Conservation (phyloP, 1,140 invertebrate genomes). For the Zaprionus tsacasi region DNA sequence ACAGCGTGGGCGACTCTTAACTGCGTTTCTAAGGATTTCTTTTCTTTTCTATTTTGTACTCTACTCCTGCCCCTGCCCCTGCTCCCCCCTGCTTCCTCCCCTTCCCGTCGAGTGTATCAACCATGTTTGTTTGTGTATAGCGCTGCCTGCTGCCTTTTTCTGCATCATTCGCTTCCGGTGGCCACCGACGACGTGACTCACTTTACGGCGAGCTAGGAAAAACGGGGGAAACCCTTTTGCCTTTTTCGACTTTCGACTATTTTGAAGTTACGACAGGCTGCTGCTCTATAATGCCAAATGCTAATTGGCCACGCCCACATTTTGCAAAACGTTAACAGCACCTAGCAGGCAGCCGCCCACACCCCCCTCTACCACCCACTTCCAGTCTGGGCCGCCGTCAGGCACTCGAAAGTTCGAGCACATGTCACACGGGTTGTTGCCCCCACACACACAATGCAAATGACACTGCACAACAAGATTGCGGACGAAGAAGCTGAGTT, state of each 20-base stretch:
- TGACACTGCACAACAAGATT: constrained; percentile 29
- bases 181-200: constrained; percentile 69
- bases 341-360: not conserved
- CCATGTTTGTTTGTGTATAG: constrained; percentile 18
- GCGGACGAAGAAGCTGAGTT: not conserved
- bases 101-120: constrained; percentile 11
- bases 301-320: constrained; percentile 69
- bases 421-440: constrained; percentile 76
- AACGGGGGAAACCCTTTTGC: constrained; percentile 44
- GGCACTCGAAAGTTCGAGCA: constrained; percentile 73
- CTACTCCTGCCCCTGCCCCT: not conserved
- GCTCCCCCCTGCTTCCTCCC: not conserved
- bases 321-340: constrained; percentile 14
- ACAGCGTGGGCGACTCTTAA: constrained; percentile 44
- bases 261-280: constrained; percentile 18
- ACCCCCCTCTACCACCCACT: no score
- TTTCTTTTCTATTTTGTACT: constrained; percentile 50
- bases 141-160: constrained; percentile 56
- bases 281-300: constrained; percentile 49
- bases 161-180: constrained; percentile 78
- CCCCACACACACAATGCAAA: constrained; percentile 33
- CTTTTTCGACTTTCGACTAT: constrained; percentile 19
- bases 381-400: constrained; percentile 40
- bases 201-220: constrained; percentile 30
- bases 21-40: constrained; percentile 56